phyloP scores from a whole-genome alignment of 2,113 vertebrate genomes.

The Anser cygnoides region DNA sequence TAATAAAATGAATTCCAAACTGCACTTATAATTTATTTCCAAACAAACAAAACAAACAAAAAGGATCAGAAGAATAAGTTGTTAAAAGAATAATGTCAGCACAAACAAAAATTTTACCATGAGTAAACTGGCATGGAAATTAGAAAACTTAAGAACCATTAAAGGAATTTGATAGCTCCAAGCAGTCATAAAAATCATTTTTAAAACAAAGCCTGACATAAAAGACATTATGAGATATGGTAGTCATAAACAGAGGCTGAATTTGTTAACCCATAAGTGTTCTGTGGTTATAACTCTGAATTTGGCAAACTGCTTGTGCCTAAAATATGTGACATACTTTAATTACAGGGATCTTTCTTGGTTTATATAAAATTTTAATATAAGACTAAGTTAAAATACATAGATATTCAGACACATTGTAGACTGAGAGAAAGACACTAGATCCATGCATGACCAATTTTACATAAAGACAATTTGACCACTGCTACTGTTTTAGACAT shows the following conservation, averaged over 20 bases:
- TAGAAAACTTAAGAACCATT: conserved; percentile 41
- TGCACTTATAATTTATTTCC: not conserved
- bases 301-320: conserved; percentile 13
- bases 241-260: conserved; percentile 35
- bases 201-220: conserved; percentile 43
- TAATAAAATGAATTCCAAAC: not conserved
- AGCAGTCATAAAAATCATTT: conserved; percentile 26
- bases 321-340: not conserved
- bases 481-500: not conserved
- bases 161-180: conserved; percentile 27
- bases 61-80: not conserved
- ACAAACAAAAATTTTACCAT: not conserved
- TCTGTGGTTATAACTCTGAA: conserved; percentile 38
- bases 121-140: conserved; percentile 27
- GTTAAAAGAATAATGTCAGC: not conserved
- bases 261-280: conserved; percentile 33
- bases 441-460: not conserved
- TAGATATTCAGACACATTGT: not conserved
- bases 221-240: not conserved
- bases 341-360: not conserved
- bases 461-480: not conserved
- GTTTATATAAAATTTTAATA: not conserved
- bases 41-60: not conserved
- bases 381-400: not conserved
- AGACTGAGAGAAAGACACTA: not conserved